Evolutionary conservation across 2,113 vertebrate genomes (phyloP), one percentile per base, ranked within the genome.

Genomic region (Arothron firmamentum): DNA sequence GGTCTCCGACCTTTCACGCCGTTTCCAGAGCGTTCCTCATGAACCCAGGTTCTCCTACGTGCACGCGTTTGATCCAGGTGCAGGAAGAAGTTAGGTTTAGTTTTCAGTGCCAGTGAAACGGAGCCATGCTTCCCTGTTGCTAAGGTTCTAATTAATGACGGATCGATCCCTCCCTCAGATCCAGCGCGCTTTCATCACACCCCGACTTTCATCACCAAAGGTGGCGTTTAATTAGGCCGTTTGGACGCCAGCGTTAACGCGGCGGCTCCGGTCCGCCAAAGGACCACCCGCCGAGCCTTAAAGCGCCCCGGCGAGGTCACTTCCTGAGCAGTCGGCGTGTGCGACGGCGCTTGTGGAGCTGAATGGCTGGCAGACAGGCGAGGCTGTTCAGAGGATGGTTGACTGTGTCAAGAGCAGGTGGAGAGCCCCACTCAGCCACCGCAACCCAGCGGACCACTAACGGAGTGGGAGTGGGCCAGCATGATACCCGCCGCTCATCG

Each of bases 121-220:
- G 12, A 4, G 34, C 34, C 10, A 38, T 38, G 9, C 34, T 38
- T 3, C 10, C 34, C 34, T 9, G 9, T 38, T 38, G 8, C 34
- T 38, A 38, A 38, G 10, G 34, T 38, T 38, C 34, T 38, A 11
- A 38, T 38, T 38, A 38, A 38, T 12, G 34, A 38, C 1, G 12
- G 34, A 38, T 38, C 12, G 34, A 38, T 38, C 25, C 25, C 6
- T 28, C 25, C 1, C 31, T 19, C 52, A 38, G 54, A 62, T 48
- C 34, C 34, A 38, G 3, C 34, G 10, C 1, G 49, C 78, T 88
- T 86, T 86, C 79, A 86, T 88, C 82, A 51, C 51, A 55, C 16
- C 61, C 31, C 58, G 60, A 61, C 82, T 83, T 86, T 86, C 72
- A 86, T 85, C 84, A 86, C 87, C 85, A 87, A 87, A 87, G 82